Evolutionary conservation across 2,797 vertebrate species (phyloP), one percentile per base, ranked within the genome.

Genomic region (Crypturellus tataupa): DNA sequence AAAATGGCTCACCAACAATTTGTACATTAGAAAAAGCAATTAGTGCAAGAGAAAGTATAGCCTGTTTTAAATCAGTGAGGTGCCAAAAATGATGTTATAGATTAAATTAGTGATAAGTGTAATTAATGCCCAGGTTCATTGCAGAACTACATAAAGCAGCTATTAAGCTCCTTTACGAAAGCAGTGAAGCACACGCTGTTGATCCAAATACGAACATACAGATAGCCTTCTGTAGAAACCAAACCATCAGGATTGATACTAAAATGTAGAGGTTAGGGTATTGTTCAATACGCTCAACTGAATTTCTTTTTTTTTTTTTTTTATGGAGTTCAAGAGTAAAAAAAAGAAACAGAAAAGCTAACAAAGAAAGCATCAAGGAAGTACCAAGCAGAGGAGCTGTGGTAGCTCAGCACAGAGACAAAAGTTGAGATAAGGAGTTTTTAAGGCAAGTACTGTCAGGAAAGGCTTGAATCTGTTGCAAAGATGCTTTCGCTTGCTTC

Each of bases 401-500:
- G 56, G 49, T 39, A 44, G 51, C 33, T n/a, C 9, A 19, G 19
- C 10, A 31, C 17, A 35, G 46, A 72, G 49, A 31, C 78, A 84
- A 90, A 90, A 87, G n/a, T 18, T 69, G 69, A 59, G 63, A 40
- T 25, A 56, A 27, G 7, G 44, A 49, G 9, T 53, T 93, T 87
- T 80, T 62, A 80, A 89, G 10, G 29, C 37, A 65, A 90, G 37
- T 15, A 1, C 31, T 46, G 21, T 13, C 27, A 78, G 70, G 68
- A 81, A 62, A 76, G 4, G 9, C 69, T 65, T 63, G 33, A 42
- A 83, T 94, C 87, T 91, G 93, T 31, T 89, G 73, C 67, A 86
- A 94, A 96, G 93, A 93, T 94, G 93, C 79, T 89, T 59, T 62
- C 59, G 53, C 33, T 60, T 56, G 31, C 82, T 87, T 81, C 23